Evolutionary conservation across 2,113 vertebrate genomes (phyloP).

Genomic region (Pelvicachromis taeniatus): DNA sequence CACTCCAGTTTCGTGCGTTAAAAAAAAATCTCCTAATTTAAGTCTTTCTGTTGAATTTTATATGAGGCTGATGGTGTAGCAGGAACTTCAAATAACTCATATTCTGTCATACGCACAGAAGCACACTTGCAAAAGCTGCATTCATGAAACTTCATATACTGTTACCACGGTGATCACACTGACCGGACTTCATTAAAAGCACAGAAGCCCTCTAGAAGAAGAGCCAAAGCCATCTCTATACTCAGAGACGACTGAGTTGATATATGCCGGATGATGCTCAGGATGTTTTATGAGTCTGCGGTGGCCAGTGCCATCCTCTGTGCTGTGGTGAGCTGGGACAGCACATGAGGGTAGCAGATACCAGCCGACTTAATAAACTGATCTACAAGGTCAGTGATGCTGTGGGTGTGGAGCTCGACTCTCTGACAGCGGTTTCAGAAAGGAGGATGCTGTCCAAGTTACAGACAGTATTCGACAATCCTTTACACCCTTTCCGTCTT

Average conservation of each 20-base stretch:
- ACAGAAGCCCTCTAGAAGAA: background rate
- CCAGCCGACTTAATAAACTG: background rate
- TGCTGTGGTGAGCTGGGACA: background rate
- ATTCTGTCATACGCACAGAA: background rate
- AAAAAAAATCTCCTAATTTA: background rate
- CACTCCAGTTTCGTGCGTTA: background rate
- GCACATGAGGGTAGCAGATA: background rate
- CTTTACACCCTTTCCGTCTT: background rate
- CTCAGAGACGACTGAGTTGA: background rate
- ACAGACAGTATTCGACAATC: background rate
- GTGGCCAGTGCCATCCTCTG: background rate
- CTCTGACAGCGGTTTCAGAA: background rate
- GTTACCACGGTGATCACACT: background rate
- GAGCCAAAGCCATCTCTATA: background rate
- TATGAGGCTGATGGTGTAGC: background rate
- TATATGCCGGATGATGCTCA: background rate
- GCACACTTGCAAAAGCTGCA: background rate
- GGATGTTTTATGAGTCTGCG: background rate
- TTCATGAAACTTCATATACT: background rate
- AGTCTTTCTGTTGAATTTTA: background rate
- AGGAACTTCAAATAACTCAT: background rate
- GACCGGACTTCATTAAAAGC: background rate
- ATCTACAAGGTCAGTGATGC: background rate
- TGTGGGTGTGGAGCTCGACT: background rate
- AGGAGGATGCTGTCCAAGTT: background rate